Conservation (phyloP, 2,797 vertebrate genomes). For the Forpus xanthops region DNA sequence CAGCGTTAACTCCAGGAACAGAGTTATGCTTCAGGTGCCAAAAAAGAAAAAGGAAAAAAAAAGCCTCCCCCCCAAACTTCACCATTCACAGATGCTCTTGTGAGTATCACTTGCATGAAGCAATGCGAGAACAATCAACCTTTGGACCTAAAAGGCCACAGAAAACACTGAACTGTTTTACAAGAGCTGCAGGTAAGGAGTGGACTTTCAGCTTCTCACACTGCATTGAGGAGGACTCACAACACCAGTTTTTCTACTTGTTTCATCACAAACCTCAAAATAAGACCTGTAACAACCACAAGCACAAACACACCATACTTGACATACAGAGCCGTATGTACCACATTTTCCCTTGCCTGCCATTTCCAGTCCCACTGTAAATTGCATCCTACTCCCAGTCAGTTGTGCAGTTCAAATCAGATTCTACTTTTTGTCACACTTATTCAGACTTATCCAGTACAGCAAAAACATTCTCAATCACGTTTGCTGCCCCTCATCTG, state of each 20-base stretch:
- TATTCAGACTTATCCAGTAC: background rate
- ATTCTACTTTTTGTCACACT: background rate
- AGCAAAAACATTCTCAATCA: background rate
- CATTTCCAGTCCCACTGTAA: background rate
- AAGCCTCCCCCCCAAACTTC: background rate
- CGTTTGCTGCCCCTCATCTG: background rate
- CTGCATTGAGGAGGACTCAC: background rate
- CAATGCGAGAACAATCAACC: background rate
- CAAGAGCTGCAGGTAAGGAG: background rate
- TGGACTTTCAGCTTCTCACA: background rate
- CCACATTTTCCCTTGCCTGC: background rate
- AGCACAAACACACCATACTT: background rate
- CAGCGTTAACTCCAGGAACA: background rate
- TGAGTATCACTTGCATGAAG: background rate
- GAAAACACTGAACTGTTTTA: background rate
- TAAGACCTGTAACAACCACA: background rate
- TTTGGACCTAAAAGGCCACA: background rate
- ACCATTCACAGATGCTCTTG: background rate
- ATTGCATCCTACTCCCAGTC: background rate
- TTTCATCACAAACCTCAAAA: background rate
- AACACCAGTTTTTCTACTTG: background rate
- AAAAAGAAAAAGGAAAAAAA: background rate
- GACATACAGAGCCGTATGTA: background rate
- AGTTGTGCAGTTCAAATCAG: background rate
- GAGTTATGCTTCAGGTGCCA: fast-evolving